A percentile compares a stretch with the other conserved stretches of the same genome.
These are phyloP conservation scores for Nephotettix cincticeps DNA, from an alignment of 1,140 invertebrate species.

Conservation along the genomic window DNA sequence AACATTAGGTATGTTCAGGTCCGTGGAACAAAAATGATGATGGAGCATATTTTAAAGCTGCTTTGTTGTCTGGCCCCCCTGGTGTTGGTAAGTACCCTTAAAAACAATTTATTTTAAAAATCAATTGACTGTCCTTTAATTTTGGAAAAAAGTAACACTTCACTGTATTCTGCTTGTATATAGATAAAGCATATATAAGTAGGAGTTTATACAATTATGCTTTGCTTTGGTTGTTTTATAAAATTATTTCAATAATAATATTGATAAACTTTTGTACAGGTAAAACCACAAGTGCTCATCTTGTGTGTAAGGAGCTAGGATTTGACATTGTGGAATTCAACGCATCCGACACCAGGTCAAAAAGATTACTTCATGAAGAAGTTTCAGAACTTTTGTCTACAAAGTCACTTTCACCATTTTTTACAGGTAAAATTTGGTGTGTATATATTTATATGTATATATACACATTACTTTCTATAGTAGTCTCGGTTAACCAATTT, in stretches of 20 bases:
- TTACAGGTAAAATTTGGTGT: slow-evolving; percentile 37
- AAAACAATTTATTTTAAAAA: not conserved
- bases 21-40: slow-evolving; percentile 77
- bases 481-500: no score
- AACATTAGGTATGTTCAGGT: slow-evolving; percentile 47
- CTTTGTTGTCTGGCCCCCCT: slow-evolving; percentile 92
- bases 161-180: no score
- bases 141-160: no score
- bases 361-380: slow-evolving; percentile 81
- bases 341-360: slow-evolving; percentile 95
- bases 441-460: no score
- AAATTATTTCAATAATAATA: no score
- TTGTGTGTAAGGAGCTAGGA: slow-evolving; percentile 81
- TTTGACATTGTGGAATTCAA: slow-evolving; percentile 95
- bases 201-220: no score
- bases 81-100: slow-evolving; percentile 69
- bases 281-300: slow-evolving; percentile 86
- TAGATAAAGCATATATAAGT: no score
- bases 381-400: slow-evolving; percentile 75
- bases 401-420: slow-evolving; percentile 58
- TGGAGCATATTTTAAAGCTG: slow-evolving; percentile 89
- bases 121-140: not conserved
- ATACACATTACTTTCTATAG: no score
- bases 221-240: no score
- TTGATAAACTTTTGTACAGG: slow-evolving; percentile 60